Base-by-base conservation (phyloP, 2,888 invertebrate genomes). In the Chromoteleia sp. region DNA sequence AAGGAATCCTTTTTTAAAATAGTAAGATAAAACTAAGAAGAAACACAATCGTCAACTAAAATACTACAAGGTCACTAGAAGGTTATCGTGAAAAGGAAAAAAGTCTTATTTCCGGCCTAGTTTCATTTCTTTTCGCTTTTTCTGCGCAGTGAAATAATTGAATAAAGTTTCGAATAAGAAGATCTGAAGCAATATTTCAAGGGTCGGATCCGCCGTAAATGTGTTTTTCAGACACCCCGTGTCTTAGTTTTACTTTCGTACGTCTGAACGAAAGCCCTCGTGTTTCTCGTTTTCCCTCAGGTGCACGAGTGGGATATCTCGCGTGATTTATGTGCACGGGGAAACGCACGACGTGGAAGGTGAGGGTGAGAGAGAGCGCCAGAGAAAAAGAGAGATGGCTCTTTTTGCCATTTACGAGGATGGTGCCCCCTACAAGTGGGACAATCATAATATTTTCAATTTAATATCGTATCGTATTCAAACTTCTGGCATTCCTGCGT, bases 111-210 rank as follows among this genome's bases (percentile, higher is more conserved):
- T 25, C 21, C 45, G n/a, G 43, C 12, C 3, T 7, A 15, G 14
- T 21, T 4, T 21, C 36, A 50, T 25, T 65, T 65, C 19, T 36
- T 14, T 17, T 30, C 1, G 39, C 30, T 3, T 17, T 43, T 30
- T 67, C 29, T 10, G n/a, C 54, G 54, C 10, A 21, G 41, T 17
- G 14, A 30, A 68, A 68, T 56, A 68, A 68, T 56, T 56, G 58
- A 70, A 70, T 70, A 45, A 58, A 70, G 48, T 70, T 70, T 58
- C 25, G 58, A 58, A 48, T 19, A 36, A 29, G 58, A 48, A 70
- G 43, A 70, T 70, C 48, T 36, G 70, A 48, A 25, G 58, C 58
- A 39, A 70, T 70, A 70, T 70, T 70, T 70, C 58, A 58, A 48
- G 29, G 45, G 21, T 8, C 17, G 15, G 48, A 58, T 58, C 21